Conservation (phyloP, 2,113 vertebrate species). For the Chaetura pelagica region DNA sequence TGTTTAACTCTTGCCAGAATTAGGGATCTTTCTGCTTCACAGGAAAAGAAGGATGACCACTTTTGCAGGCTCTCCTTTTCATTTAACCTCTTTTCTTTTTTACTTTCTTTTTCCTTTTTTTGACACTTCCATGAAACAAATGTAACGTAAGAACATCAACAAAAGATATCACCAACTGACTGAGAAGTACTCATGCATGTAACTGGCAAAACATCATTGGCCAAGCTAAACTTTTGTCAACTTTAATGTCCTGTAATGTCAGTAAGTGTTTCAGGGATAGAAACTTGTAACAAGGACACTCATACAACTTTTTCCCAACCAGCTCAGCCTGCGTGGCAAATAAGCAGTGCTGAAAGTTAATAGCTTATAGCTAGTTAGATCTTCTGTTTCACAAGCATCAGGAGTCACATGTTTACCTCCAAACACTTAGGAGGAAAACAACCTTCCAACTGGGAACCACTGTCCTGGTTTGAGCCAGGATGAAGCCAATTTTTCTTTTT, state of each 20-base stretch:
- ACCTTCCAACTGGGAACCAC: background rate
- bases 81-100: background rate
- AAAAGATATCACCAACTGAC: background rate
- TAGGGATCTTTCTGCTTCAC: background rate
- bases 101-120: background rate
- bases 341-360: background rate
- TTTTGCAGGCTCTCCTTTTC: background rate
- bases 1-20: background rate
- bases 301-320: background rate
- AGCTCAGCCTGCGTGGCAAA: background rate
- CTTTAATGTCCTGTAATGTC: background rate
- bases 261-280: background rate
- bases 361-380: background rate
- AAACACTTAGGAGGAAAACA: background rate
- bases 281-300: background rate
- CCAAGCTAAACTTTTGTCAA: background rate
- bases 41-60: background rate
- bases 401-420: background rate
- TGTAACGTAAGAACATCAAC: accelerated
- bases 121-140: background rate
- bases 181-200: background rate
- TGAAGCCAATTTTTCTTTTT: too few species aligned
- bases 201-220: background rate
- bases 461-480: too few species aligned
- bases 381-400: background rate